Evolutionary conservation across 1,140 invertebrate genomes (phyloP), one percentile per base, ranked within the genome.

Genomic region (Trichonephila clavipes): DNA sequence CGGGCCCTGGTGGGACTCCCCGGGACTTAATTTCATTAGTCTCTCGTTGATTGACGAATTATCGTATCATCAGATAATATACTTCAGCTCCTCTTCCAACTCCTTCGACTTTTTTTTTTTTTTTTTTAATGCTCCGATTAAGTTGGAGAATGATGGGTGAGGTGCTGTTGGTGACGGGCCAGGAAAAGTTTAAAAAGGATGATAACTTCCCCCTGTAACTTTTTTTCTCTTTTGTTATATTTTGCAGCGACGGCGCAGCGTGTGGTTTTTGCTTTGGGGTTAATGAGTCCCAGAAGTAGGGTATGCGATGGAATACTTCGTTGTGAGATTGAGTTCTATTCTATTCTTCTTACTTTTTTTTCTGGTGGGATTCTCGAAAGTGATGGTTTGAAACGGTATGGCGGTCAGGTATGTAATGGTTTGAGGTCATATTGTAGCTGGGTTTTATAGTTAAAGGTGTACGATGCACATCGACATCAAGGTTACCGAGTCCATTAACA

Each of bases 11-110:
- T 18, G 58, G 58, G 24, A 34, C 28, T 59, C 89, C 72, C 51
- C n/a, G 44, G 72, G 72, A 77, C 69, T 72, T 83, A 83, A 85
- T 85, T 83, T 92, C 90, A 92, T 92, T 85, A 92, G 81, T 34
- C 21, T 28, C 24, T 61, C 88, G 88, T 81, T 90, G 90, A 92
- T 92, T 92, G 90, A 92, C 77, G 90, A 92, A 92, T 92, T 92
- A 92, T 85, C 59, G 85, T 66, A 44, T 88, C 86, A 64, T 40
- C 72, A 16, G 72, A 18, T 21, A 19, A 64, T 18, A 64, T 64
- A 19, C 62, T 64, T 28, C 72, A 18, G 14, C 72, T 18, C 7
- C 72, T 77, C 21, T 59, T 85, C 51, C 83, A 85, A n/a, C 51
- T 59, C 51, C 51, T 59, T 19, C 51, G 83, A 61, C 6, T 61